These are phyloP conservation scores for Rhagophthalmus giganteus DNA, from an alignment of 2,888 invertebrate genomes.

Conservation along the genomic window DNA sequence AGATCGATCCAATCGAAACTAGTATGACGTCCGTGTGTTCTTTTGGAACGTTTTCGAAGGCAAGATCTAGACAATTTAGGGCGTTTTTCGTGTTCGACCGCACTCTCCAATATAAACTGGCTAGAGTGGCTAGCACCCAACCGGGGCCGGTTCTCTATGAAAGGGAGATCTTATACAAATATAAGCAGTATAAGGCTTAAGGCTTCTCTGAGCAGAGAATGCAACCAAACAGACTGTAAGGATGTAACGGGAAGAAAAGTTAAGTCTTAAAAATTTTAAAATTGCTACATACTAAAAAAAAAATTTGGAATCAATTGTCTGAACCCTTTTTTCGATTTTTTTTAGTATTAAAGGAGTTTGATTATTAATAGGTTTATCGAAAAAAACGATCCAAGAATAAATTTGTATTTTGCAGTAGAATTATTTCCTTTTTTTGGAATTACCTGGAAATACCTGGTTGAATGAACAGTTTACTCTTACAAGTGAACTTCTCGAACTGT, in stretches of 20 bases:
- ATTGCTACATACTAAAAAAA: not conserved
- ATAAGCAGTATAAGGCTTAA: not conserved
- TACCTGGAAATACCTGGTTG: no score
- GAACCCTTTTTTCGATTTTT: no score
- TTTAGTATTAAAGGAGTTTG: no score
- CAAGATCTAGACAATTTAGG: constrained; percentile 69
- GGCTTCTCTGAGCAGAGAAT: no score
- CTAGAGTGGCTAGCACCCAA: constrained; percentile 74
- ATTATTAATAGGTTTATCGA: no score
- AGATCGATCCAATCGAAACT: constrained; percentile 70
- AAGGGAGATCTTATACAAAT: constrained; percentile 33
- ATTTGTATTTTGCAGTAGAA: no score
- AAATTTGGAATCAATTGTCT: not conserved
- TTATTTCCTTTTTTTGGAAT: no score
- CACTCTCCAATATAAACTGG: constrained; percentile 78
- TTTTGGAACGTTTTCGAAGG: constrained; percentile 61
- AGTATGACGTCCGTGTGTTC: constrained; percentile 69
- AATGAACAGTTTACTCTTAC: no score
- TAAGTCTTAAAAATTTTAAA: constrained; percentile 1
- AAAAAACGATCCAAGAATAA: no score
- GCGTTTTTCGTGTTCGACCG: constrained; percentile 70
- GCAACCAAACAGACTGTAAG: no score
- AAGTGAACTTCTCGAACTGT: no score
- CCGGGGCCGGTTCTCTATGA: constrained; percentile 69
- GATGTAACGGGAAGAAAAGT: no score